A percentile compares a stretch with the other conserved stretches of the same genome.
Conservation (phyloP, 2,113 vertebrate genomes). For the Phalacrocorax aristotelis region DNA sequence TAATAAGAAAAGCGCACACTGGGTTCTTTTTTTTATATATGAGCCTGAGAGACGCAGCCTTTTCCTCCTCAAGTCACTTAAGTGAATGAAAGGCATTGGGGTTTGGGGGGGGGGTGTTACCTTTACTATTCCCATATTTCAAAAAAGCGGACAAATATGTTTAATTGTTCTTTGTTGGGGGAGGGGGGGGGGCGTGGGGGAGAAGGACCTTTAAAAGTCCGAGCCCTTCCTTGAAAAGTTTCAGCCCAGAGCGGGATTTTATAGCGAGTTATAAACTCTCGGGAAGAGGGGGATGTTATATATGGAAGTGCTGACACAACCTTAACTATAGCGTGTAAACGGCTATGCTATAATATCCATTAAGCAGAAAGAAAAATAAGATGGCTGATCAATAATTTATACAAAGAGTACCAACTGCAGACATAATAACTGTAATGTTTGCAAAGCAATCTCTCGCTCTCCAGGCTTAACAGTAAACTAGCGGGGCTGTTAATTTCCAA, state of each 20-base stretch:
- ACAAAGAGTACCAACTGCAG: slow-evolving; percentile 84
- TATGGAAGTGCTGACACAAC: slow-evolving; percentile 82
- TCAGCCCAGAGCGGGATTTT: slow-evolving; percentile 66
- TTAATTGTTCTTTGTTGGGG: background rate
- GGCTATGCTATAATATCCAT: slow-evolving; percentile 84
- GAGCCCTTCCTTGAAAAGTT: slow-evolving; percentile 67
- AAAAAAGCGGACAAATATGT: background rate
- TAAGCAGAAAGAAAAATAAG: slow-evolving; percentile 87
- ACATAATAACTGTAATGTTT: slow-evolving; percentile 87
- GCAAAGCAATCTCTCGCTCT: slow-evolving; percentile 84
- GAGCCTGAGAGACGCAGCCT: background rate
- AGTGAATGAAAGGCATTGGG: slow-evolving; percentile 22
- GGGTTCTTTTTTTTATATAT: background rate
- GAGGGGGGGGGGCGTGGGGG: background rate
- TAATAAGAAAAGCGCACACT: background rate
- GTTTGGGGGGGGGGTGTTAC: background rate
- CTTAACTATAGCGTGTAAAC: slow-evolving; percentile 80
- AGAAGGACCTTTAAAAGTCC: slow-evolving; percentile 5
- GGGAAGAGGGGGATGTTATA: slow-evolving; percentile 68
- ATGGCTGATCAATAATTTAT: slow-evolving; percentile 87
- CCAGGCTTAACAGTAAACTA: slow-evolving; percentile 83
- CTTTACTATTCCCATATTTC: background rate
- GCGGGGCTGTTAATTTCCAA: slow-evolving; percentile 80
- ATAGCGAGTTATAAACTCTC: slow-evolving; percentile 72
- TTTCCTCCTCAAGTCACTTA: slow-evolving; percentile 29